Percentiles rank a stretch among this genome's conserved stretches.
phyloP scores from a whole-genome alignment of 2,888 invertebrate species.

The Coelogynopora nodosa region DNA sequence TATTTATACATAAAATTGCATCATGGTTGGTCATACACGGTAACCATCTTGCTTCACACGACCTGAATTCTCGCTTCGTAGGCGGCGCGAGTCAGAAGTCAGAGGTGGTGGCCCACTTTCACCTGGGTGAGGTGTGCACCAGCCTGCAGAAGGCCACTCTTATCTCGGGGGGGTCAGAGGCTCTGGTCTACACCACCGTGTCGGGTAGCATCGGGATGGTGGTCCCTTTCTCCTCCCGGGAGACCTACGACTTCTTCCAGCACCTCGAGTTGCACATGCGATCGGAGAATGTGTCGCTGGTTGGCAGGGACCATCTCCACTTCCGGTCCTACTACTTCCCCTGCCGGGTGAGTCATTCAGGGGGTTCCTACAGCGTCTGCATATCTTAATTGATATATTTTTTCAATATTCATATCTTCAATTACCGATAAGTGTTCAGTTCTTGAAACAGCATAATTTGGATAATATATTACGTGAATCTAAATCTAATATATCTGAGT shows the following conservation, averaged over 20 bases:
- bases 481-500: too few relatives aligned
- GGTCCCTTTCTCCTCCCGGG: conserved; percentile 61
- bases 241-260: conserved; percentile 95
- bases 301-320: conserved; percentile 92
- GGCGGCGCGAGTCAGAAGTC: conserved; percentile 93
- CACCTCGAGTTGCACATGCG: conserved; percentile 99
- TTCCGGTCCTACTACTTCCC: conserved; percentile 96
- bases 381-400: too few relatives aligned
- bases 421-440: too few relatives aligned
- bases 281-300: conserved; percentile 88
- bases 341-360: conserved; percentile 76
- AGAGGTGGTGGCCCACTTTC: conserved; percentile 77
- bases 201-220: conserved; percentile 67
- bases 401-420: too few relatives aligned
- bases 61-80: conserved; percentile 77
- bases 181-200: conserved; percentile 87
- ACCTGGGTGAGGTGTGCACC: conserved; percentile 89
- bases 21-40: too few relatives aligned
- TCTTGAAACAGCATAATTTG: too few relatives aligned
- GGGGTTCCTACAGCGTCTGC: too few relatives aligned
- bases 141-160: conserved; percentile 91
- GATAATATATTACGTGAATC: too few relatives aligned
- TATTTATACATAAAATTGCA: too few relatives aligned
- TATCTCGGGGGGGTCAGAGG: conserved; percentile 94
- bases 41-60: too few relatives aligned